phyloP scores from a whole-genome alignment of 1,140 invertebrate genomes.

The Rhopalosiphum padi region DNA sequence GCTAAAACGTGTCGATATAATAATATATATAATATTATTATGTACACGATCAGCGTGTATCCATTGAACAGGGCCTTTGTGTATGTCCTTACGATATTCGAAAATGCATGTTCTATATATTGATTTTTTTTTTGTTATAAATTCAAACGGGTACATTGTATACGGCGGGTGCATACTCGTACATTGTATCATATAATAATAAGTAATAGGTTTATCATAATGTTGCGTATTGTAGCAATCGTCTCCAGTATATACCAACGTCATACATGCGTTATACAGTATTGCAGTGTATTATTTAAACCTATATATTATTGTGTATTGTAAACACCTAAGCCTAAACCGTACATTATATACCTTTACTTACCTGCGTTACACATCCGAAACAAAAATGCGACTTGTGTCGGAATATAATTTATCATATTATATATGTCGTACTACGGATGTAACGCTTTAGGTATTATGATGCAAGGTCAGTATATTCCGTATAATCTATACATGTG shows the following conservation, averaged over 20 bases:
- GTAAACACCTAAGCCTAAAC: too few relatives aligned
- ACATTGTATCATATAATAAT: neutral
- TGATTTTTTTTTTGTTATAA: slow-evolving; percentile 4
- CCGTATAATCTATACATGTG: neutral
- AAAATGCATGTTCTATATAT: neutral
- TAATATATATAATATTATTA: neutral
- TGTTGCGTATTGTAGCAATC: neutral
- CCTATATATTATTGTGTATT: neutral
- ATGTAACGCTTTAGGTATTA: neutral
- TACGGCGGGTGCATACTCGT: neutral
- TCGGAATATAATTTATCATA: neutral
- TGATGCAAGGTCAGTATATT: neutral
- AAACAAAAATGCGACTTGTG: neutral
- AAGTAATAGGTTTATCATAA: neutral
- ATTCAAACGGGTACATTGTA: neutral
- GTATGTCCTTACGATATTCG: neutral
- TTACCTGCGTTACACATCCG: neutral
- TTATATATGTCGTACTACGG: neutral
- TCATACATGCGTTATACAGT: neutral
- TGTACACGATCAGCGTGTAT: neutral
- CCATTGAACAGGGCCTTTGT: neutral
- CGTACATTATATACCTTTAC: neutral
- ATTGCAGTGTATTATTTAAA: neutral
- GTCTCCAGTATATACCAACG: neutral
- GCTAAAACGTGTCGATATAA: slow-evolving; percentile 23